Evolutionary conservation across 2,888 invertebrate genomes (phyloP), one percentile per base, ranked within the genome.

Genomic region (Molorchus minor): DNA sequence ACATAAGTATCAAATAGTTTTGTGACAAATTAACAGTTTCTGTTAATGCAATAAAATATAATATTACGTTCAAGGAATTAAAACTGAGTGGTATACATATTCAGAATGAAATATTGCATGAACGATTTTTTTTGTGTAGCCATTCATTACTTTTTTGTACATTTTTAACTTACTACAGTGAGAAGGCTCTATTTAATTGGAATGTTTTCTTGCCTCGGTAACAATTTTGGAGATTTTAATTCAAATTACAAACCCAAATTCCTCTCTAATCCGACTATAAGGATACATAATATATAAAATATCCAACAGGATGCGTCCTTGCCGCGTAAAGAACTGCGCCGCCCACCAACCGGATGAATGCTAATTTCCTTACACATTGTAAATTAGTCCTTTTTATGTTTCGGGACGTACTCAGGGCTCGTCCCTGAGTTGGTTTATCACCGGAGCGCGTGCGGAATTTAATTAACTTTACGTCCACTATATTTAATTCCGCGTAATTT

Each of bases 351-450:
- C 65, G 65, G 65, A 65, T 61, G 65, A 61, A 65, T 65, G 65
- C 61, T 65, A 65, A 65, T 65, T 65, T 62, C 65, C 65, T 65
- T 65, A 36, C 65, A 65, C 65, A 63, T 63, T 59, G 55, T 63
- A 63, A 65, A 65, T 65, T 65, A 63, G 61, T 59, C 58, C 62
- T 65, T 62, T n/a, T 62, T 60, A 49, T 25, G 49, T 38, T 49
- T 36, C 15, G 16, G 51, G 21, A 47, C 29, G n/a, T 46, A 41
- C 47, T 54, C 40, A 47, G 30, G 46, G 30, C 40, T 41, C 41
- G 56, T 44, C 43, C 33, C 53, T 15, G 41, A 21, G 41, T 36
- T 53, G 53, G 41, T 53, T 53, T 53, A 53, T 53, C 33, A 33
- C 43, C 3, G 41, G 38, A 2, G 36, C 49, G 10, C 16, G 38